Percentiles rank a stretch among this genome's conserved stretches.
Conservation (phyloP, 2,113 vertebrate genomes). For the Dasyurus viverrinus region DNA sequence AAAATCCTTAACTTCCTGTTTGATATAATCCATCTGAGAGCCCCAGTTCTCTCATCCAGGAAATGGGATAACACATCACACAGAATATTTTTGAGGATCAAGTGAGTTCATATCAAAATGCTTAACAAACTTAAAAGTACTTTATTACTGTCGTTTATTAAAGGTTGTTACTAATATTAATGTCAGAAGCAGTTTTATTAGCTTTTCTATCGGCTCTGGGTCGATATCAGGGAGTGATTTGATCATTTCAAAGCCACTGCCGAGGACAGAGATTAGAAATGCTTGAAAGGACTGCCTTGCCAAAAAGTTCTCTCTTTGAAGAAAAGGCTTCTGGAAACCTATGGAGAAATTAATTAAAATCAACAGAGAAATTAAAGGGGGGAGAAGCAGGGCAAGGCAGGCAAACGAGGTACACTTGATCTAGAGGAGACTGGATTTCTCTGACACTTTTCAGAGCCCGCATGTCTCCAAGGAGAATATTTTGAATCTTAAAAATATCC, state of each 20-base stretch:
- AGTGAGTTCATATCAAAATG: not conserved
- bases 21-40: not conserved
- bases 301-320: not conserved
- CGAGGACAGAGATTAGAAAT: not conserved
- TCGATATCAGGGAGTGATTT: not conserved
- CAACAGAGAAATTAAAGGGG: not conserved
- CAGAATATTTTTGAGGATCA: not conserved
- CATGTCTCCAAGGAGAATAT: not conserved
- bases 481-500: not conserved
- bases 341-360: not conserved
- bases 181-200: not conserved
- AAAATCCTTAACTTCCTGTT: not conserved
- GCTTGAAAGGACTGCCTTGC: not conserved
- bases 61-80: not conserved
- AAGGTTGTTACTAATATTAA: not conserved
- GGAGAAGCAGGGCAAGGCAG: not conserved
- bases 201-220: not conserved
- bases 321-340: not conserved
- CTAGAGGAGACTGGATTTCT: not conserved
- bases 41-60: not conserved
- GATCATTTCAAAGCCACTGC: not conserved
- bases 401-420: not conserved
- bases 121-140: not conserved
- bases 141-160: not conserved
- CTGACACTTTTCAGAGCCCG: not conserved